Evolutionary conservation across 2,888 invertebrate genomes (phyloP), one percentile per base, ranked within the genome.

Genomic region (Geophilus truncorum): DNA sequence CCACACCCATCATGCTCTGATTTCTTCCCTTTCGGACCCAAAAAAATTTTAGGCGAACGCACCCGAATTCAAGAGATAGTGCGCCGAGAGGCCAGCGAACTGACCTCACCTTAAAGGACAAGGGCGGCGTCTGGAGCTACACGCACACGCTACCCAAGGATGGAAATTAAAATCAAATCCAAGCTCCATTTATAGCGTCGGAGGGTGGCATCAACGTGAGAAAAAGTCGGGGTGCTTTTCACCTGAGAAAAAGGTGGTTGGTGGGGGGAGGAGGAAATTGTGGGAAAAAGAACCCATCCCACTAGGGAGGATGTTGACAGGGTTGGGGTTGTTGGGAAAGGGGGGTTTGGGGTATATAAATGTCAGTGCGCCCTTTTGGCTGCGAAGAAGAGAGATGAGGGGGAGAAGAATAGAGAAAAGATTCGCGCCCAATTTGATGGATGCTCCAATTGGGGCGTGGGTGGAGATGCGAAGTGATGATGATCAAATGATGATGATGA

Each of bases 291-390:
- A 45, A 23, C 18, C 78, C 78, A 40, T 78, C 28, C 78, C 40
- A 45, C 23, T 36, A n/a, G 78, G 40, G 45, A 78, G 45, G 78
- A 78, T 40, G 28, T 78, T 45, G 40, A 45, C 36, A 78, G 78
- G 45, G 45, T 34, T 40, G 77, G 28, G 45, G 34, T n/a, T 28
- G 25, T 6, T 3, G 21, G 32, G 6, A 40, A 34, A 23, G 25
- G 45, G 78, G 78, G 25, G 78, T 23, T 36, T 18, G 45, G 45
- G 51, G 51, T 51, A 18, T 28, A 78, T 45, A 78, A 78, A 78
- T 45, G 45, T 28, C 40, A 45, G 78, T 45, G 78, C 70, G 70
- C 70, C 70, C 70, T 25, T 70, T 70, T 70, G 23, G 70, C 70
- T 62, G 57, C 40, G 18, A 23, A 62, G 21, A 23, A 62, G 23